A percentile compares a stretch with the other conserved stretches of the same genome.
Conservation (phyloP, 2,797 vertebrate species). For the Tamandua tetradactyla region DNA sequence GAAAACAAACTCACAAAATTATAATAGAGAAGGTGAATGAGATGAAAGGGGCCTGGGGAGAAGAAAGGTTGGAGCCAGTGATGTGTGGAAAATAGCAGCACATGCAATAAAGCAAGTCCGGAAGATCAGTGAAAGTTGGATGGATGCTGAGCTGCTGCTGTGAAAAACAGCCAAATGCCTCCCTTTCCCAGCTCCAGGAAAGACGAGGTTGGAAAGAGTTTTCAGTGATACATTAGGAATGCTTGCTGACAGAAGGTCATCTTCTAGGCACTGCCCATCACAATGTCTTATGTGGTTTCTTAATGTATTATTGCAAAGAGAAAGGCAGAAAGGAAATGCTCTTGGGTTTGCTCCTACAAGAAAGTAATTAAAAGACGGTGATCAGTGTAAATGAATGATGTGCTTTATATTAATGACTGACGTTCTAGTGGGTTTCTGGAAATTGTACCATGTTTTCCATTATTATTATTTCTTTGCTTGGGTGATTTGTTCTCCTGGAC, state of each 20-base stretch:
- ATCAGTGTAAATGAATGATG: background rate
- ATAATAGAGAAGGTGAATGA: conserved; percentile 44
- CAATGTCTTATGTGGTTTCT: background rate
- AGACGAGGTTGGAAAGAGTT: background rate
- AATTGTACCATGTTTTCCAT: conserved; percentile 17
- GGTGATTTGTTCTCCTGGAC: conserved; percentile 49
- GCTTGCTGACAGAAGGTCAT: background rate
- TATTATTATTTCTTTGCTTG: conserved; percentile 32
- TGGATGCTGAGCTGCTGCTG: conserved; percentile 38
- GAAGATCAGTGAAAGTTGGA: conserved; percentile 57
- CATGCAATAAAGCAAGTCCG: conserved; percentile 61
- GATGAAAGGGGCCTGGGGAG: conserved; percentile 72
- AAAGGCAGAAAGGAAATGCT: conserved; percentile 15
- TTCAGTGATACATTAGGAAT: background rate
- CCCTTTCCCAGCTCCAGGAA: background rate
- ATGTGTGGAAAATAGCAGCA: conserved; percentile 78
- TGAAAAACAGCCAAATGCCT: conserved; percentile 33
- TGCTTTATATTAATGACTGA: conserved; percentile 39
- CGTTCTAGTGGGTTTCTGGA: background rate
- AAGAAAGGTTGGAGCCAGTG: conserved; percentile 66
- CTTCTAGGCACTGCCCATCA: background rate
- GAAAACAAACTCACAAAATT: conserved; percentile 24
- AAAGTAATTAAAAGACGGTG: background rate
- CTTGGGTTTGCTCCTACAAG: conserved; percentile 12
- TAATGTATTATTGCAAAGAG: conserved; percentile 27